phyloP scores from a whole-genome alignment of 2,888 invertebrate genomes.

The Drosophila algonquin region DNA sequence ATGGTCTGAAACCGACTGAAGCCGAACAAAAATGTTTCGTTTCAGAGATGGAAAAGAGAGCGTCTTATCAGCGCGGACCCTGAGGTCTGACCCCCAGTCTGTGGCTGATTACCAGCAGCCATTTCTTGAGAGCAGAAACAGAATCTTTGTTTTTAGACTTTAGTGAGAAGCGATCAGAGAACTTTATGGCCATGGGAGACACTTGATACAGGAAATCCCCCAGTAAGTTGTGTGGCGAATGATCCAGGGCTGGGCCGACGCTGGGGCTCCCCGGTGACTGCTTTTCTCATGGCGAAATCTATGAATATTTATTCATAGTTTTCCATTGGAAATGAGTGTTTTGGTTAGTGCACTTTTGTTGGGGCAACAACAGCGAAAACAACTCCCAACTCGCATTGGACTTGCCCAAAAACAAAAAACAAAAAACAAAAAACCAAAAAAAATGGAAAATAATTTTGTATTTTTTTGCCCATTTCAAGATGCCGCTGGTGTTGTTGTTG shows the following conservation, averaged over 20 bases:
- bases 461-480: constrained; percentile 47
- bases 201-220: background rate
- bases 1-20: background rate
- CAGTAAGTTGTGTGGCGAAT: too few species aligned
- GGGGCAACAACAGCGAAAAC: constrained; percentile 40
- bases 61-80: background rate
- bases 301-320: constrained; percentile 20
- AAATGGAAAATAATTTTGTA: constrained; percentile 36
- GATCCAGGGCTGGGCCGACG: too few species aligned
- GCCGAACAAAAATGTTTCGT: background rate
- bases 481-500: constrained; percentile 21
- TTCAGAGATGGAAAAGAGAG: background rate
- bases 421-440: constrained; percentile 7
- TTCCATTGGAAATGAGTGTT: constrained; percentile 10
- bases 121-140: background rate
- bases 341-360: constrained; percentile 5
- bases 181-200: background rate
- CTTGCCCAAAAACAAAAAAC: constrained; percentile 37
- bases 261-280: too few species aligned
- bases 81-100: background rate
- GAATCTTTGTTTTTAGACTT: background rate
- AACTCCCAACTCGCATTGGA: constrained; percentile 22
- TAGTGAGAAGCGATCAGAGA: background rate
- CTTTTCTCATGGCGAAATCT: background rate
- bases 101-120: background rate